Percentiles rank a stretch among this genome's conserved stretches.
Evolutionary conservation across 2,113 vertebrate species (phyloP).

Genomic region (Turnix velox): DNA sequence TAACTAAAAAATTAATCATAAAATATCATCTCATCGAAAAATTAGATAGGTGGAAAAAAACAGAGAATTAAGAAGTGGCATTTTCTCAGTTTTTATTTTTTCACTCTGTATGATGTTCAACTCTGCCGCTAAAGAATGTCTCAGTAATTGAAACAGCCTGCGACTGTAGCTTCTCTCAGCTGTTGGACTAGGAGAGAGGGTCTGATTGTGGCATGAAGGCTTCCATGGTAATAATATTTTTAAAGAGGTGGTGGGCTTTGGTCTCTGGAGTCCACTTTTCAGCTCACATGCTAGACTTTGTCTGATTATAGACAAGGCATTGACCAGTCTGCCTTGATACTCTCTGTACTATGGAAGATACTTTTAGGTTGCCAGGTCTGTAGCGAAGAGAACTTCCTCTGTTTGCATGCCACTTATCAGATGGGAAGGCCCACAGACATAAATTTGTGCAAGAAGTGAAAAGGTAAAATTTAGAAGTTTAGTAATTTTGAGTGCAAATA

Average conservation of each 20-base stretch:
- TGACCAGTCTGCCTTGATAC: neutral
- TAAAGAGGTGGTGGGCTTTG: neutral
- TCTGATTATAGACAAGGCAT: neutral
- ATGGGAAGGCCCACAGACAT: fast-evolving
- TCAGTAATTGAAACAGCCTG: neutral
- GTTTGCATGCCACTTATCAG: neutral
- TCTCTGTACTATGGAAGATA: neutral
- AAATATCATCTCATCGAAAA: neutral
- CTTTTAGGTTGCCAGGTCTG: neutral
- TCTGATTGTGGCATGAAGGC: neutral
- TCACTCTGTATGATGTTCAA: fast-evolving
- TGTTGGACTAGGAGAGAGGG: neutral
- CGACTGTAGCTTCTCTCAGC: neutral
- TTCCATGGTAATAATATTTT: neutral
- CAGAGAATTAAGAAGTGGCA: neutral
- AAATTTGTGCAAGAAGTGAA: neutral
- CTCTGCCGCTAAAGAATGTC: neutral
- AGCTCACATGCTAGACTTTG: neutral
- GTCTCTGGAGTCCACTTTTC: neutral
- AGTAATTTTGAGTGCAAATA: neutral
- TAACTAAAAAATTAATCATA: neutral
- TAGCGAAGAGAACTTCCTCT: neutral
- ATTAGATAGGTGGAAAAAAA: neutral
- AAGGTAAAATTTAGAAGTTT: neutral
- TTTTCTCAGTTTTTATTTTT: neutral